Evolutionary conservation across 2,797 vertebrate genomes (phyloP).

Genomic region (Eulemur coronatus): DNA sequence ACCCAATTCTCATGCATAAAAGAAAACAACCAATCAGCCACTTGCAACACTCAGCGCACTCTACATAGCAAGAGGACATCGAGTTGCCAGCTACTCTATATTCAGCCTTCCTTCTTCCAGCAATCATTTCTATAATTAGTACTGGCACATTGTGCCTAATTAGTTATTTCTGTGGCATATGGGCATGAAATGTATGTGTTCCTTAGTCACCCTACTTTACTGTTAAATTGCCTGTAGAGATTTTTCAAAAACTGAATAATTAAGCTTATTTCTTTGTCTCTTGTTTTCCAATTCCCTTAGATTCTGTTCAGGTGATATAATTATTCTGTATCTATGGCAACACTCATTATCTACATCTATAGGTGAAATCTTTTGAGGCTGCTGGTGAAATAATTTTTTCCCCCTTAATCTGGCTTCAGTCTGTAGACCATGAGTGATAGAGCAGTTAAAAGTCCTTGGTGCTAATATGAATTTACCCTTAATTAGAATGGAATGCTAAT

Average conservation of each 20-base stretch:
- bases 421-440: background rate
- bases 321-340: slow-evolving; percentile 63
- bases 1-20: slow-evolving; percentile 41
- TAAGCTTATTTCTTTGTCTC: slow-evolving; percentile 68
- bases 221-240: slow-evolving; percentile 69
- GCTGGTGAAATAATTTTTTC: background rate
- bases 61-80: slow-evolving; percentile 10
- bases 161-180: slow-evolving; percentile 74
- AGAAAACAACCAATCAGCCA: slow-evolving; percentile 54
- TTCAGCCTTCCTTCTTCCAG: slow-evolving; percentile 62
- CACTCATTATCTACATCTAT: slow-evolving; percentile 54
- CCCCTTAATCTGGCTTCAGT: slow-evolving; percentile 45
- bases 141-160: slow-evolving; percentile 49
- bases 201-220: slow-evolving; percentile 60
- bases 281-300: slow-evolving; percentile 57
- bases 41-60: slow-evolving; percentile 1
- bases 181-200: slow-evolving; percentile 66
- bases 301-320: slow-evolving; percentile 69
- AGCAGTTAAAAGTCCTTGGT: background rate
- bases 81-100: slow-evolving; percentile 37
- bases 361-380: slow-evolving; percentile 57
- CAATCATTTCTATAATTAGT: slow-evolving; percentile 72
- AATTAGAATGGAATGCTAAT: background rate
- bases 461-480: slow-evolving; percentile 5
- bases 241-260: slow-evolving; percentile 68